Percentiles rank a stretch among this genome's conserved stretches.
phyloP scores from a whole-genome alignment of 1,140 invertebrate genomes.

The Trichogramma pretiosum region DNA sequence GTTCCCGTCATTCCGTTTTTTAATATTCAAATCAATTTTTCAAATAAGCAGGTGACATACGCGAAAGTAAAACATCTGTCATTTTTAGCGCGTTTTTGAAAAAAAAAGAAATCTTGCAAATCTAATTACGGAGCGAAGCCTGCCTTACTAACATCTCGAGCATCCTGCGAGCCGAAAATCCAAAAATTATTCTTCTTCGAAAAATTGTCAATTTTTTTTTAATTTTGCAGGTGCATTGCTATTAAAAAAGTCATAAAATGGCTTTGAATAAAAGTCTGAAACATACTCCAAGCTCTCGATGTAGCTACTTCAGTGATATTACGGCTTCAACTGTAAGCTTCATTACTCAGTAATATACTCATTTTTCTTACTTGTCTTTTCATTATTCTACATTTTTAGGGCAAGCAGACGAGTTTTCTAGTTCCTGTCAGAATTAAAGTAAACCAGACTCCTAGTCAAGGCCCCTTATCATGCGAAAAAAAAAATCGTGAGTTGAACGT shows the following conservation, averaged over 20 bases:
- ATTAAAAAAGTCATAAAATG: constrained; percentile 5
- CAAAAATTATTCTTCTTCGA: too few species aligned
- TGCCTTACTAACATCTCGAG: too few species aligned
- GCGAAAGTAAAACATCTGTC: too few species aligned
- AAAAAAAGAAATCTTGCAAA: too few species aligned
- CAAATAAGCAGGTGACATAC: too few species aligned
- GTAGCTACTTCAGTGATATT: constrained; percentile 9
- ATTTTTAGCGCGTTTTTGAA: too few species aligned
- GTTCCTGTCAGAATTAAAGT: constrained; percentile 16
- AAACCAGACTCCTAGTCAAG: constrained; percentile 5
- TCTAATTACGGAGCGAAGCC: too few species aligned
- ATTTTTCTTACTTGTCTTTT: too few species aligned
- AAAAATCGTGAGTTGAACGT: constrained; percentile 3
- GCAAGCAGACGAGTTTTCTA: constrained; percentile 10
- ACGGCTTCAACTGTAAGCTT: constrained; percentile 10
- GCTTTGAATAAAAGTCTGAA: constrained; percentile 13
- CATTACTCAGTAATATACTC: neutral
- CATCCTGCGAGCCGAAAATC: too few species aligned
- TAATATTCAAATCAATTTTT: too few species aligned
- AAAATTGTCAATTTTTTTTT: constrained; percentile 4
- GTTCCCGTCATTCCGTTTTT: too few species aligned
- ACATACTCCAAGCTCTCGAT: constrained; percentile 7
- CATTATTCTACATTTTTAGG: constrained; percentile 5
- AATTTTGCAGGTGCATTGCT: neutral
- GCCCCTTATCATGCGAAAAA: constrained; percentile 13